phyloP scores from a whole-genome alignment of 2,113 vertebrate genomes.

The Menidia beryllina region DNA sequence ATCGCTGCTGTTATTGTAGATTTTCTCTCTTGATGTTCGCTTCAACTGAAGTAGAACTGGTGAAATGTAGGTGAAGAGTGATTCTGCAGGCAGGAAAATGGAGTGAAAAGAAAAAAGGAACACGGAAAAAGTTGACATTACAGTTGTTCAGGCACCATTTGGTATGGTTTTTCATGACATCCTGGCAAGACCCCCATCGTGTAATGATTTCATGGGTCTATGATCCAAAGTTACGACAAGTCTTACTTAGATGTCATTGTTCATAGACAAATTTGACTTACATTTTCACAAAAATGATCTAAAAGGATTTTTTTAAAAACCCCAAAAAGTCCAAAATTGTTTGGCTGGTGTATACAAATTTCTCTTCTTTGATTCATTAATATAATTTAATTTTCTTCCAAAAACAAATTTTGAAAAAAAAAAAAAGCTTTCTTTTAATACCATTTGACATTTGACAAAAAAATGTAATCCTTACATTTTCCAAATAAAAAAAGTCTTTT shows the following conservation, averaged over 20 bases:
- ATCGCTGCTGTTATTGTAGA: constrained; percentile 39
- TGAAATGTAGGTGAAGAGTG: constrained; percentile 12
- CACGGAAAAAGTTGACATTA: neutral
- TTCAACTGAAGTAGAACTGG: constrained; percentile 15
- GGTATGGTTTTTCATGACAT: neutral
- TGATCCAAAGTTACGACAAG: neutral
- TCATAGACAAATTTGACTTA: neutral
- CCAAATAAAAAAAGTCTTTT: too few relatives aligned
- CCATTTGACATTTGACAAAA: too few relatives aligned
- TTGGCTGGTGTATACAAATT: too few relatives aligned
- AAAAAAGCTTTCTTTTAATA: neutral
- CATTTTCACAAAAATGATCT: neutral
- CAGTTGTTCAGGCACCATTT: neutral
- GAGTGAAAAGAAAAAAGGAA: neutral
- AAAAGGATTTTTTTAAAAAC: too few relatives aligned
- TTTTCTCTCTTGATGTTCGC: constrained; percentile 3
- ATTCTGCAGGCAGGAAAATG: neutral
- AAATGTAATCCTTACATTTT: neutral
- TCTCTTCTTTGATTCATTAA: too few relatives aligned
- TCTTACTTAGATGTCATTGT: neutral
- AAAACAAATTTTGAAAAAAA: neutral
- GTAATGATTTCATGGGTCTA: neutral
- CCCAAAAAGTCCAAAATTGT: too few relatives aligned
- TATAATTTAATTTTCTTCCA: too few relatives aligned
- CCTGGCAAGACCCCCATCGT: neutral